Evolutionary conservation across 2,888 invertebrate species (phyloP).

Genomic region (Sinodicranocentrus sp.): DNA sequence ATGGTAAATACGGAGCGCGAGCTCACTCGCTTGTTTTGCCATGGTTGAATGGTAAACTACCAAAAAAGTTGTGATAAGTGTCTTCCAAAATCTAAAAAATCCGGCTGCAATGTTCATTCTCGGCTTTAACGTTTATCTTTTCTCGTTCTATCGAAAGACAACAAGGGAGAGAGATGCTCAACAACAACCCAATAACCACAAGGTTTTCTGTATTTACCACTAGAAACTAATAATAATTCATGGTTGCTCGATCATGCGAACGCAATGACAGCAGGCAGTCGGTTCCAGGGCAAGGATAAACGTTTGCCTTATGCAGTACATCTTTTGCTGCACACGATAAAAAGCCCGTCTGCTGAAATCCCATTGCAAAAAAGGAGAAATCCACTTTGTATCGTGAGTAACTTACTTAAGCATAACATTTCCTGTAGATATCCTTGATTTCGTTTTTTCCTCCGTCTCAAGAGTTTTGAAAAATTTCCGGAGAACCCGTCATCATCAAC

Average conservation of each 20-base stretch:
- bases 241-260: slow-evolving; percentile 37
- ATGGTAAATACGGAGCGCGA: slow-evolving; percentile 4
- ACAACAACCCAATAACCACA: slow-evolving; percentile 19
- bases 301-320: background rate
- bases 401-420: slow-evolving; percentile 1
- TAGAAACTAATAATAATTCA: slow-evolving; percentile 19
- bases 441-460: background rate
- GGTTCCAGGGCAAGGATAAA: slow-evolving; percentile 24
- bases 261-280: slow-evolving; percentile 25
- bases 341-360: background rate
- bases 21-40: background rate
- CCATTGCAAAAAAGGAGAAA: no score
- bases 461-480: slow-evolving; percentile 18
- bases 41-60: slow-evolving; percentile 30
- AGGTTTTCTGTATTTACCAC: background rate
- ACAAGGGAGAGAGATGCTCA: no score
- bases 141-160: no score
- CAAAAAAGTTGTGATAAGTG: slow-evolving; percentile 4
- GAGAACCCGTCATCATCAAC: background rate
- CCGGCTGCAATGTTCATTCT: background rate
- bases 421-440: slow-evolving; percentile 27
- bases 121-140: no score
- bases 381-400: no score
- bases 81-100: background rate
- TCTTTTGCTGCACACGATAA: background rate